These are phyloP conservation scores for Lethenteron camtschaticum DNA, from an alignment of 2,113 vertebrate genomes.

Conservation along the genomic window DNA sequence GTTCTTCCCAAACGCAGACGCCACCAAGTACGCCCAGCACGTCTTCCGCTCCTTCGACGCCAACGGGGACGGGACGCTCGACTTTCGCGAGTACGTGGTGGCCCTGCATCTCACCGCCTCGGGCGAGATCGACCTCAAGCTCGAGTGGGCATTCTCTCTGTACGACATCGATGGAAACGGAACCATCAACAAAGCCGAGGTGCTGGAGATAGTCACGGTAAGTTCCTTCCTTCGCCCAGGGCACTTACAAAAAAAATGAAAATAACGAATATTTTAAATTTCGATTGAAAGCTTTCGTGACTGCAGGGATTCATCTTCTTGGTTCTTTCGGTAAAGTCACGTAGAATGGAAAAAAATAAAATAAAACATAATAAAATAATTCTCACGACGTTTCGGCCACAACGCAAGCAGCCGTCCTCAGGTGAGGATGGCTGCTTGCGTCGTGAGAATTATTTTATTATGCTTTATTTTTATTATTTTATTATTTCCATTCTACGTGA, in stretches of 20 bases:
- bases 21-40: constrained; percentile 32
- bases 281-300: neutral
- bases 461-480: neutral
- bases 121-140: constrained; percentile 35
- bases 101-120: constrained; percentile 45
- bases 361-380: too few relatives aligned
- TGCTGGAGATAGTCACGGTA: constrained; percentile 36
- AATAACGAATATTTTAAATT: neutral
- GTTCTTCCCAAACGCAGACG: constrained; percentile 37
- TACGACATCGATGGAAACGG: constrained; percentile 51
- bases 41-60: constrained; percentile 46
- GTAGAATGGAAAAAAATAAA: too few relatives aligned
- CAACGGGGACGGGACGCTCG: constrained; percentile 37
- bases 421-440: too few relatives aligned
- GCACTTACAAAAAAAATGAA: neutral
- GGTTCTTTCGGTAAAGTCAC: too few relatives aligned
- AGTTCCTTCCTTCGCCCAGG: neutral
- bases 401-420: too few relatives aligned
- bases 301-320: too few relatives aligned
- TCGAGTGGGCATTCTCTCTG: constrained; percentile 44
- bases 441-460: too few relatives aligned
- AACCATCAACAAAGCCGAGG: constrained; percentile 39
- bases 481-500: neutral
- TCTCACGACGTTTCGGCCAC: too few relatives aligned
- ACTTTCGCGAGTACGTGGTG: constrained; percentile 48